phyloP scores from a whole-genome alignment of 2,113 vertebrate species.

The Menidia beryllina region DNA sequence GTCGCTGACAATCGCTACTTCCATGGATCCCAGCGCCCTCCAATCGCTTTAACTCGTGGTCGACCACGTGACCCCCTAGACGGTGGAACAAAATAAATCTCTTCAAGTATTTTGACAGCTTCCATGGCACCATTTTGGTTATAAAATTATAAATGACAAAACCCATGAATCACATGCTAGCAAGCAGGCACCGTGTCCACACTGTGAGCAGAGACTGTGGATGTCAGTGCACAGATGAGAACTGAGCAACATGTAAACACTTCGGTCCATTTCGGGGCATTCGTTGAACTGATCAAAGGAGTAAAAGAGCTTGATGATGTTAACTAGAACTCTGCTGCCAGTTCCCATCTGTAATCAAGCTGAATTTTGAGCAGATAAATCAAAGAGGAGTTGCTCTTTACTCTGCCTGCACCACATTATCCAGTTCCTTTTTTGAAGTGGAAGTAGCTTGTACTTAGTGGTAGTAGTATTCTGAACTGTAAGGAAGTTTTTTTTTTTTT shows the following conservation, averaged over 20 bases:
- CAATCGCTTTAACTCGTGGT: conserved; percentile 20
- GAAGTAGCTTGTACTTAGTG: conserved; percentile 81
- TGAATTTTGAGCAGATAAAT: conserved; percentile 45
- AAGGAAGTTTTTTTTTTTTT: conserved; percentile 90
- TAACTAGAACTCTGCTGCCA: conserved; percentile 10
- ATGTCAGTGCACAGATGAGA: conserved; percentile 14
- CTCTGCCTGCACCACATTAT: conserved; percentile 51
- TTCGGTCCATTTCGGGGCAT: neutral
- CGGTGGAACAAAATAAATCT: conserved; percentile 49
- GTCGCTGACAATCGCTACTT: conserved; percentile 80
- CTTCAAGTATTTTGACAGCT: too few species aligned
- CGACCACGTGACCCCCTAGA: conserved; percentile 71
- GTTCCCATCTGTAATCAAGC: conserved; percentile 29
- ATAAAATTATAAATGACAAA: neutral
- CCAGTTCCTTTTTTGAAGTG: conserved; percentile 70
- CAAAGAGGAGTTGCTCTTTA: conserved; percentile 45
- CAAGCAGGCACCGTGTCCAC: neutral
- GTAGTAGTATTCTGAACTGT: conserved; percentile 82
- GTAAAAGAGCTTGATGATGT: conserved; percentile 8
- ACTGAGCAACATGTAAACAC: conserved; percentile 4
- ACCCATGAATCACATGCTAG: conserved; percentile 19
- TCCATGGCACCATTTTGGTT: conserved; percentile 19
- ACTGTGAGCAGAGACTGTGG: neutral
- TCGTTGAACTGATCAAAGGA: neutral
- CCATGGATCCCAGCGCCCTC: conserved; percentile 33